phyloP scores from a whole-genome alignment of 2,113 vertebrate genomes.

The Siphamia tubifer region DNA sequence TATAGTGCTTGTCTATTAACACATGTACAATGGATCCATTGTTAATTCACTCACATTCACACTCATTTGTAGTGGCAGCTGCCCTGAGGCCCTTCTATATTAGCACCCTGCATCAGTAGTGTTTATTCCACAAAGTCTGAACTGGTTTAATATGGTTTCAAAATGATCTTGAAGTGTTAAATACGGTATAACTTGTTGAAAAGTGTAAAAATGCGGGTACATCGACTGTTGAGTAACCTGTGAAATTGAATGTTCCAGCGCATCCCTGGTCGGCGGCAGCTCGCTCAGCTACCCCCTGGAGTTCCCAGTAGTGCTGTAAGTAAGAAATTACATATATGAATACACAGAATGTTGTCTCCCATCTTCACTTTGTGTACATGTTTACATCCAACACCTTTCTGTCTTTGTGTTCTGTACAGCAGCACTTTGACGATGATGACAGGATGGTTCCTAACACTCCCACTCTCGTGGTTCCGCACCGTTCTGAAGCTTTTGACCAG shows the following conservation, averaged over 20 bases:
- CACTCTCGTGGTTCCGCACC: conserved; percentile 90
- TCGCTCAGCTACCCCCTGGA: conserved; percentile 87
- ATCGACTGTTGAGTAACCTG: neutral
- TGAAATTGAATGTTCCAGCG: conserved; percentile 53
- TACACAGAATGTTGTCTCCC: neutral
- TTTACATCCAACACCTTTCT: neutral
- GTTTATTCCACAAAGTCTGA: too few relatives aligned
- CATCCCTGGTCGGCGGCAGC: conserved; percentile 83
- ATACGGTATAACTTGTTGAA: too few relatives aligned
- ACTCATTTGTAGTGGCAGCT: too few relatives aligned
- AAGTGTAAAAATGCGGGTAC: too few relatives aligned
- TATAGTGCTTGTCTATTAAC: too few relatives aligned
- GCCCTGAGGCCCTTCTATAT: too few relatives aligned
- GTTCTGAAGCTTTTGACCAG: conserved; percentile 92
- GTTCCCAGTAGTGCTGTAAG: conserved; percentile 87
- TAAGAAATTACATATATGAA: too few relatives aligned
- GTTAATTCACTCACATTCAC: too few relatives aligned
- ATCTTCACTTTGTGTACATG: neutral
- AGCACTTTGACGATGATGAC: conserved; percentile 94
- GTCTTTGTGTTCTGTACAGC: conserved; percentile 66
- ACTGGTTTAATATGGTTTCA: too few relatives aligned
- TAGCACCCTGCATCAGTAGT: too few relatives aligned
- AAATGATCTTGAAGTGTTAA: too few relatives aligned
- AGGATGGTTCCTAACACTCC: conserved; percentile 95
- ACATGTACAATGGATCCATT: too few relatives aligned